These are phyloP conservation scores for Girardinichthys multiradiatus DNA, from an alignment of 2,113 vertebrate genomes.

Conservation along the genomic window DNA sequence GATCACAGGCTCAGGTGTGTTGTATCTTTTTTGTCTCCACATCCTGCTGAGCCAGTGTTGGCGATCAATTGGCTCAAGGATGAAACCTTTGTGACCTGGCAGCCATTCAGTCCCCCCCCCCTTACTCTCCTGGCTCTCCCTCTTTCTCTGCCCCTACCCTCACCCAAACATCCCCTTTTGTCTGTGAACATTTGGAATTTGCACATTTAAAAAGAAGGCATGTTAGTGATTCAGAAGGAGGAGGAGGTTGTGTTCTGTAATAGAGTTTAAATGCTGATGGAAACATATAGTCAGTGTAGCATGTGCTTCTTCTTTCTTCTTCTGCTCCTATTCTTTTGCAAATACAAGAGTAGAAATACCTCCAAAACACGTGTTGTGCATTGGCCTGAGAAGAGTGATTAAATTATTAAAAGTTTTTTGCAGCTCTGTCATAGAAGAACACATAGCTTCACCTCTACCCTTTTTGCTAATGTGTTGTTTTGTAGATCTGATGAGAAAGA, in stretches of 20 bases:
- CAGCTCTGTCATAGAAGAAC: too few species aligned
- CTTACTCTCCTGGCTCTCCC: conserved; percentile 28
- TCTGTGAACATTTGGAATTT: conserved; percentile 33
- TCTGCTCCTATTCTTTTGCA: conserved; percentile 9
- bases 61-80: conserved; percentile 61
- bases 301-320: conserved; percentile 8
- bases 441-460: neutral
- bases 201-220: conserved; percentile 9
- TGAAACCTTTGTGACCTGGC: conserved; percentile 71
- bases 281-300: conserved; percentile 21
- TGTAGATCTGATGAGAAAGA: neutral
- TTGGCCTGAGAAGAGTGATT: too few species aligned
- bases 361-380: neutral
- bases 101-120: conserved; percentile 52
- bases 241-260: neutral
- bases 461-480: neutral
- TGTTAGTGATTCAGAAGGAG: neutral
- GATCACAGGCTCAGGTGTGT: conserved; percentile 42
- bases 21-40: conserved; percentile 44
- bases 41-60: conserved; percentile 71
- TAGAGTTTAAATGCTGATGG: conserved; percentile 13
- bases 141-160: neutral
- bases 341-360: neutral
- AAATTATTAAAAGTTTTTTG: too few species aligned
- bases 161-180: conserved; percentile 25